These are phyloP conservation scores for Itoplectis maculator DNA, from an alignment of 2,888 invertebrate genomes.

Conservation along the genomic window DNA sequence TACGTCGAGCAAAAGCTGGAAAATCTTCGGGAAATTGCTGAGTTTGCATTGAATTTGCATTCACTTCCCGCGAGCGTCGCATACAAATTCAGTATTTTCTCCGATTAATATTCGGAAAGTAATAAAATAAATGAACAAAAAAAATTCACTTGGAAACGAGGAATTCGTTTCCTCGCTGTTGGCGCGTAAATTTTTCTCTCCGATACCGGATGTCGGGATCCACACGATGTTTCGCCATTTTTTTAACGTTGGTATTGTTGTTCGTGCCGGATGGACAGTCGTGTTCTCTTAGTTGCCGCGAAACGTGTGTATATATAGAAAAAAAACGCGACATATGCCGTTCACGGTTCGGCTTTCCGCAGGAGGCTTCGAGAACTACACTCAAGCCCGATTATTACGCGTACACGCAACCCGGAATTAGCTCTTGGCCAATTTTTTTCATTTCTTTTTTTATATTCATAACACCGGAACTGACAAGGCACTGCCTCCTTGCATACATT, in stretches of 20 bases:
- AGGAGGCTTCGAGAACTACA: conserved; percentile 35
- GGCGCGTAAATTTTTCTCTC: background rate
- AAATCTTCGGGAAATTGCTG: background rate
- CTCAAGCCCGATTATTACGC: conserved; percentile 53
- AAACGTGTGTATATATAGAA: background rate
- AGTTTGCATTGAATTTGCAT: background rate
- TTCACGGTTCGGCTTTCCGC: conserved; percentile 12
- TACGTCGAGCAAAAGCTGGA: background rate
- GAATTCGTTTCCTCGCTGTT: no score
- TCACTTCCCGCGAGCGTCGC: no score
- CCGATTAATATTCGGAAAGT: background rate
- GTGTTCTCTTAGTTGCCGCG: conserved; percentile 42
- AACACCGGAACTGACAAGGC: conserved; percentile 57
- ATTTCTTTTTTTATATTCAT: background rate
- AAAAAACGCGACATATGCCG: conserved; percentile 43
- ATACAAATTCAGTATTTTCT: conserved; percentile 1
- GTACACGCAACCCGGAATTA: conserved; percentile 57
- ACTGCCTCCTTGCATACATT: conserved; percentile 55
- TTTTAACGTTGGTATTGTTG: background rate
- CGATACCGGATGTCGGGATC: conserved; percentile 29
- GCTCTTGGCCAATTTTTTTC: conserved; percentile 42
- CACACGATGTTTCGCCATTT: conserved; percentile 25
- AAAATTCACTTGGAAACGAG: background rate
- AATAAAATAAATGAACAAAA: background rate
- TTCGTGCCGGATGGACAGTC: conserved; percentile 43